These are phyloP conservation scores for Polydrusus cervinus DNA, from an alignment of 2,888 invertebrate genomes.

Conservation along the genomic window DNA sequence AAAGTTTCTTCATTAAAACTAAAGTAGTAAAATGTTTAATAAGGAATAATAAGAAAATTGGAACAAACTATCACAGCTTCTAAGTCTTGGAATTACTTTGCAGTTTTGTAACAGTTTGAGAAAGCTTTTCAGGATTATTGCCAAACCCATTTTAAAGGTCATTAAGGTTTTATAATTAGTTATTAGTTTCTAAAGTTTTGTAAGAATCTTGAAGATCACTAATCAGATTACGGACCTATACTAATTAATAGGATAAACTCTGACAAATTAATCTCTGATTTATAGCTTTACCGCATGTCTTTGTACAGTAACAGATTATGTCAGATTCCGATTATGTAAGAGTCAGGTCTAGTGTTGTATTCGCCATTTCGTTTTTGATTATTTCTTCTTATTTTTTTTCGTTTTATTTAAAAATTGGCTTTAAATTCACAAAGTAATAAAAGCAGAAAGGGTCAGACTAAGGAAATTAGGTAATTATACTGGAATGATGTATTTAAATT, in stretches of 20 bases:
- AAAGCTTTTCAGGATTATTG: constrained; percentile 35
- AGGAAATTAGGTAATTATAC: too few species aligned
- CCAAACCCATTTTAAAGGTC: constrained; percentile 30
- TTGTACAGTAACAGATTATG: neutral
- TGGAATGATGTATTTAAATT: too few species aligned
- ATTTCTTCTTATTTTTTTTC: too few species aligned
- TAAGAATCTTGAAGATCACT: constrained; percentile 47
- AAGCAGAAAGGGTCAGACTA: too few species aligned
- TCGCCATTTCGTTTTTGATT: too few species aligned
- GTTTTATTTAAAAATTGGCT: too few species aligned
- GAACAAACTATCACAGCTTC: constrained; percentile 37
- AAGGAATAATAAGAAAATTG: constrained; percentile 26
- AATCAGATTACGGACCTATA: constrained; percentile 46
- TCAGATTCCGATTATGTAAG: constrained; percentile 6
- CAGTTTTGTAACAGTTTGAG: constrained; percentile 34
- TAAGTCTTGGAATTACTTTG: constrained; percentile 33
- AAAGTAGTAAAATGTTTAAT: constrained; percentile 29
- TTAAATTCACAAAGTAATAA: too few species aligned
- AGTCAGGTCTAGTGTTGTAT: too few species aligned
- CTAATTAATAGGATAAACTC: constrained; percentile 47
- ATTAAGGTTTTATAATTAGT: constrained; percentile 38
- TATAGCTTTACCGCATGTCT: constrained; percentile 28
- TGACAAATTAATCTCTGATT: constrained; percentile 43
- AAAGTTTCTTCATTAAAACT: constrained; percentile 28
- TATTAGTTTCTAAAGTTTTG: constrained; percentile 31